Evolutionary conservation across 2,888 invertebrate genomes (phyloP).

Genomic region (Oxyteleia sp.): DNA sequence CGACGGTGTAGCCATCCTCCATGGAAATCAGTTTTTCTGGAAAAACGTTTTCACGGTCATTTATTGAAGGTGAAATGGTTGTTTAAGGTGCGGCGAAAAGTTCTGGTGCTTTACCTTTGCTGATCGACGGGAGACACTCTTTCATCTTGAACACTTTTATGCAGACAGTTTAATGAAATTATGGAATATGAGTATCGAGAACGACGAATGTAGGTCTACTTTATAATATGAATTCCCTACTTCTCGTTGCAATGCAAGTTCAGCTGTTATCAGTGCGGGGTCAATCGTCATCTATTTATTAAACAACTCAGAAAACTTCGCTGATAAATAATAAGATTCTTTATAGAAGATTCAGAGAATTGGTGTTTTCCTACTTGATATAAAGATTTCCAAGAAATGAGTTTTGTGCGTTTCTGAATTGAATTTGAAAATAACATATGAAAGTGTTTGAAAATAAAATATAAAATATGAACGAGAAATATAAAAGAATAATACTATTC

Average conservation of each 20-base stretch:
- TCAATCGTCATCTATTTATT: conserved; percentile 43
- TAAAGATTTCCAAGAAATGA: no score
- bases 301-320: no score
- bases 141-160: conserved; percentile 16
- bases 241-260: conserved; percentile 42
- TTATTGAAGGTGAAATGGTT: background rate
- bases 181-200: conserved; percentile 9
- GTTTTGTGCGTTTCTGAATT: no score
- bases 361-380: no score
- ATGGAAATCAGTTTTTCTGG: conserved; percentile 39
- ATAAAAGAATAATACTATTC: no score
- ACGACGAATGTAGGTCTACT: conserved; percentile 41
- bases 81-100: background rate
- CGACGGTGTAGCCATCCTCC: conserved; percentile 32
- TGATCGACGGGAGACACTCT: background rate
- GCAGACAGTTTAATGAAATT: conserved; percentile 6
- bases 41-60: conserved; percentile 2
- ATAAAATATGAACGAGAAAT: no score
- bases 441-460: no score
- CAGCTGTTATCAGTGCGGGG: conserved; percentile 39
- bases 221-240: conserved; percentile 59
- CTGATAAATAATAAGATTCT: no score
- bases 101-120: no score
- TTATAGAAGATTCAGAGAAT: no score
- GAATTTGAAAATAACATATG: no score